These are phyloP conservation scores for Coendou prehensilis DNA, from an alignment of 2,797 vertebrate genomes.

Conservation along the genomic window DNA sequence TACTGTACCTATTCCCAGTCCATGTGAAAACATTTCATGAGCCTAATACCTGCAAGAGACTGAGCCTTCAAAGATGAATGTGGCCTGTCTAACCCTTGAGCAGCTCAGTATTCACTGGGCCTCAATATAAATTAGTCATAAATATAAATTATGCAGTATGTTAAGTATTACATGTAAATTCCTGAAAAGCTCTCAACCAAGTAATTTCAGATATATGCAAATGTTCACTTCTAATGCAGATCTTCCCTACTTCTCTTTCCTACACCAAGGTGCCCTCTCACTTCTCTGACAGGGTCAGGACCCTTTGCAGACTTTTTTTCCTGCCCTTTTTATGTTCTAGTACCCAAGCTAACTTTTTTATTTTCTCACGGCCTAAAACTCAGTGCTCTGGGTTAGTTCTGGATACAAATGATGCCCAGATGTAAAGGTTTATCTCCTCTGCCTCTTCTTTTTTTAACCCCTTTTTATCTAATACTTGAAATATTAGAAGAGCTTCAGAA, in stretches of 20 bases:
- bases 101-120: background rate
- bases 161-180: background rate
- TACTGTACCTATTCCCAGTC: background rate
- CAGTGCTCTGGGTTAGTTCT: background rate
- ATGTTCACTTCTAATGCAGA: constrained; percentile 5
- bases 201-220: background rate
- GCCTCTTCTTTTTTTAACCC: background rate
- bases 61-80: background rate
- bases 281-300: background rate
- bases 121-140: background rate
- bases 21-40: constrained; percentile 36
- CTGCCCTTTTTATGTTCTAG: background rate
- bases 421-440: background rate
- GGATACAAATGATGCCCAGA: background rate
- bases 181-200: background rate
- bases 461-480: constrained; percentile 20
- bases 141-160: background rate
- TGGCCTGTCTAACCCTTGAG: constrained; percentile 13
- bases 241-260: background rate
- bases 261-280: background rate
- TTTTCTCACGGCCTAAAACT: background rate
- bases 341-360: background rate
- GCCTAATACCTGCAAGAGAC: background rate
- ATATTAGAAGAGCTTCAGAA: background rate
- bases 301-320: background rate